Percentiles rank a stretch among this genome's conserved stretches.
Evolutionary conservation across 2,888 invertebrate genomes (phyloP).

Genomic region (Barypeithes pellucidus): DNA sequence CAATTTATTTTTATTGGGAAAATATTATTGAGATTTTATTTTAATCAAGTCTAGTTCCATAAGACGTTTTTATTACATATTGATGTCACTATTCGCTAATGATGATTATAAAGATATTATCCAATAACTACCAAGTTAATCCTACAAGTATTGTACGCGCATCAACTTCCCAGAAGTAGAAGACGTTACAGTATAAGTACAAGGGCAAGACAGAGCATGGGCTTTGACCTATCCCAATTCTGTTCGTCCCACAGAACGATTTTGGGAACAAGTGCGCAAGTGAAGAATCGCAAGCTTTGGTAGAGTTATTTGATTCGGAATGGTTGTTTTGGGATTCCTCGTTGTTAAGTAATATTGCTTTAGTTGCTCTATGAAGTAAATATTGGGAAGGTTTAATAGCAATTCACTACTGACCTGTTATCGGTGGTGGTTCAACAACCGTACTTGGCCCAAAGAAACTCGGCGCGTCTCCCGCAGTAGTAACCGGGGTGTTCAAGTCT

Average conservation of each 20-base stretch:
- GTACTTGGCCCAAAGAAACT: conserved; percentile 93
- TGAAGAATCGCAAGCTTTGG: no score
- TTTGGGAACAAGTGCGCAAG: neutral
- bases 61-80: no score
- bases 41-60: no score
- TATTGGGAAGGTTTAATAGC: neutral
- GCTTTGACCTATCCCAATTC: conserved; percentile 36
- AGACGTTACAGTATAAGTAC: neutral
- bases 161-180: no score
- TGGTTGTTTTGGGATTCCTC: neutral
- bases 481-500: conserved; percentile 95
- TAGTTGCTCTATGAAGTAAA: neutral
- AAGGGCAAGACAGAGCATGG: neutral
- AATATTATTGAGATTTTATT: neutral
- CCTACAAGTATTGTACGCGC: no score
- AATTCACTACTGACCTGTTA: conserved; percentile 88
- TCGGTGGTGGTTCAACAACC: conserved; percentile 91
- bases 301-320: neutral
- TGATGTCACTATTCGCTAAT: no score
- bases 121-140: no score
- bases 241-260: neutral
- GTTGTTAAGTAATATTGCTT: neutral
- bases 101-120: no score
- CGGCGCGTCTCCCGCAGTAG: conserved; percentile 92
- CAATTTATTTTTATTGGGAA: neutral